Evolutionary conservation across 2,113 vertebrate genomes (phyloP), one percentile per base, ranked within the genome.

Genomic region (Corvus cornix): DNA sequence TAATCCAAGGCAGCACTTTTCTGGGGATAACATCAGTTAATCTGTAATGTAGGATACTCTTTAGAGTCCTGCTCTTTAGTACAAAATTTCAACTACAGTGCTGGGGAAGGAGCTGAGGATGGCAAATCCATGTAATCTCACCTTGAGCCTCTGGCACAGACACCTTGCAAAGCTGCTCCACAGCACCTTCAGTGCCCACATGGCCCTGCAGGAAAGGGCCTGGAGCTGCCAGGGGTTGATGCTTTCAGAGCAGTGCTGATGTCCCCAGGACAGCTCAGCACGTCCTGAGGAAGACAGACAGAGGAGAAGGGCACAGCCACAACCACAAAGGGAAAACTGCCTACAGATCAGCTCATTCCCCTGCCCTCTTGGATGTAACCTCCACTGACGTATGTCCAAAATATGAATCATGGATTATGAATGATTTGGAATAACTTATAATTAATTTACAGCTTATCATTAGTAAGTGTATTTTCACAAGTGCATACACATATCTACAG

Each of bases 261-360:
- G n/a, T 15, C 13, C 33, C 31, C 49, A 11, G 59, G 49, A 7
- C 48, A 49, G n/a, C 35, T 41, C 16, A 23, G 63, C 31, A 17
- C 1, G 1, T 43, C 52, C 52, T 1, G 1, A 9, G 64, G 68
- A 39, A 28, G 7, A 33, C n/a, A 59, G 20, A 6, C 2, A 2
- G 43, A 69, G 49, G 33, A 68, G 58, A 43, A 63, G 22, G 74
- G 35, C 49, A 51, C 33, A 46, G 21, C 33, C 75, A 53, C 43
- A 75, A 1, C 6, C 55, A 60, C n/a, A 58, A 31, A 52, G 27
- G 51, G 30, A 84, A 70, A 86, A 31, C 27, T 39, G 26, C 20
- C 63, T 4, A 11, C 18, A 55, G 11, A 73, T 26, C 23, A 15
- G 11, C 6, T 69, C 13, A 16, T 49, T 62, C 23, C 16, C 39